Base-by-base conservation (phyloP, 2,888 invertebrate species). In the Dynastes hyllus region DNA sequence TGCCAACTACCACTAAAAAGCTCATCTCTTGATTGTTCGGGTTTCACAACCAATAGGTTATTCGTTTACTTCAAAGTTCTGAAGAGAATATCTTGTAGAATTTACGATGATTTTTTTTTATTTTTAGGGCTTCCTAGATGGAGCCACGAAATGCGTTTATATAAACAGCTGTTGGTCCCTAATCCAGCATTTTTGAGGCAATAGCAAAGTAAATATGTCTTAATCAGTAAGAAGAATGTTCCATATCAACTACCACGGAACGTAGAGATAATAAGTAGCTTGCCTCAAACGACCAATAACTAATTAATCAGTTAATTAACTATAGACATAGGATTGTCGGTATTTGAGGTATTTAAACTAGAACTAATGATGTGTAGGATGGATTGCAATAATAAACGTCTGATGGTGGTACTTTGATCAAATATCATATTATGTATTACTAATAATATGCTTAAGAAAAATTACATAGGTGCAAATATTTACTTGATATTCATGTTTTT, bases 101-200 rank as follows among this genome's bases (percentile, higher is more conserved):
- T 16, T 58, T 58, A 22, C 37, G 67, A 50, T 32, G 16, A 50
- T 40, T 58, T 58, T 22, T 32, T 40, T 73, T 58, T 58, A 73
- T 58, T 73, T 58, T 40, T 37, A 40, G 22, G 58, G 22, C 58
- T 16, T 58, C 11, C 37, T 58, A 29, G 37, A 27, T 70, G 29
- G 27, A 29, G 58, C 16, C 58, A 40, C 40, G 50, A 67, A 50
- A 27, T 6, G 27, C 45, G 67, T 45, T 40, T 50, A 67, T 67
- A 45, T 45, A 61, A 73, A 73, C 58, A 58, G 58, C 58, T 58
- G 40, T 73, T 73, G 73, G 73, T 73, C 73, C 73, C 73, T 58
- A 73, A 73, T 58, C 73, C 73, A 73, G 73, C 73, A 37, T 58
- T 40, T 37, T 73, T 73, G 73, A 73, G 73, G 73, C 73, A 73